Percentiles rank a stretch among this genome's conserved stretches.
Evolutionary conservation across 2,113 vertebrate genomes (phyloP).

Genomic region (Oryzias curvinotus): DNA sequence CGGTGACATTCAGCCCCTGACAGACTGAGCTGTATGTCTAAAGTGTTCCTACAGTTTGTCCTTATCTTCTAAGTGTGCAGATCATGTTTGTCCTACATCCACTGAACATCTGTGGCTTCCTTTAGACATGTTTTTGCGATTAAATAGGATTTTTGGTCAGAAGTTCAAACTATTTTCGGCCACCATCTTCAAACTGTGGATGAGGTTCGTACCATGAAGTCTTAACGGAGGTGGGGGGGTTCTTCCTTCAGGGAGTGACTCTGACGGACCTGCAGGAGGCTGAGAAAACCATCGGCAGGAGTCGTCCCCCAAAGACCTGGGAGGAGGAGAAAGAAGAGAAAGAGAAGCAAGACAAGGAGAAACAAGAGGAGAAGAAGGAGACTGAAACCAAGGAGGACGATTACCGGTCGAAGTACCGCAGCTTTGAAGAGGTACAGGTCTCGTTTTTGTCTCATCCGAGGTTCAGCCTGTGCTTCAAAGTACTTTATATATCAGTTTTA

Average conservation of each 20-base stretch:
- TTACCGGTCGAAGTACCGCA: conserved; percentile 90
- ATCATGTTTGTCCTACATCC: too few relatives aligned
- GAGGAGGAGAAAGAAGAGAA: conserved; percentile 94
- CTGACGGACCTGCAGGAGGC: conserved; percentile 98
- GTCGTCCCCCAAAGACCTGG: conserved; percentile 83
- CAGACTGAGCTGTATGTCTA: too few relatives aligned
- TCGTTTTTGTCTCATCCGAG: neutral
- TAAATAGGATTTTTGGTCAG: too few relatives aligned
- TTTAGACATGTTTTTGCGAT: too few relatives aligned
- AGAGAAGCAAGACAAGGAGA: conserved; percentile 94
- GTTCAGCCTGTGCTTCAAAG: too few relatives aligned
- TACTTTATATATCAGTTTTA: neutral
- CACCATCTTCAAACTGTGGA: neutral
- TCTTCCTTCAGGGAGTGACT: conserved; percentile 86
- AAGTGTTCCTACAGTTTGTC: too few relatives aligned
- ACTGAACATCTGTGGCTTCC: too few relatives aligned
- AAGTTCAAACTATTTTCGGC: too few relatives aligned
- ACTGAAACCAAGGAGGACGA: conserved; percentile 92
- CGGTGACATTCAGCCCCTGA: too few relatives aligned
- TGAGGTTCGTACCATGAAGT: neutral
- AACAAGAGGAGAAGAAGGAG: conserved; percentile 94
- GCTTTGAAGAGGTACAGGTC: conserved; percentile 86
- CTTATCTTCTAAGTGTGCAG: too few relatives aligned
- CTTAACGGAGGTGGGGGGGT: neutral
- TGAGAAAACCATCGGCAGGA: conserved; percentile 95